These are phyloP conservation scores for Heliconius ismenius DNA, from an alignment of 2,888 invertebrate genomes.

Conservation along the genomic window DNA sequence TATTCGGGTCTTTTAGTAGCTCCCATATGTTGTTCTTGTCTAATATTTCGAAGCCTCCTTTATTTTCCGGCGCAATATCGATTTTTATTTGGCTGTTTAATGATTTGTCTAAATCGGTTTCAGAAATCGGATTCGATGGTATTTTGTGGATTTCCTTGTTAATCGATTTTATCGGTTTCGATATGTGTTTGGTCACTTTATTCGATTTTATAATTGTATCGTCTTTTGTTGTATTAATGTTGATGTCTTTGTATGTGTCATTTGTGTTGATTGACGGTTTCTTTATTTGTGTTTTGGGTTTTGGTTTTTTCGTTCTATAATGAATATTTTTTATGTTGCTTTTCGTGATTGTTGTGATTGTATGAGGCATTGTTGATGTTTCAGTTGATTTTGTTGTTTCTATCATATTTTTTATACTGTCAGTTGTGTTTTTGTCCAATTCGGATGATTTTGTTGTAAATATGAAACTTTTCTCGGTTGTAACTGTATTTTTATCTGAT, in stretches of 20 bases:
- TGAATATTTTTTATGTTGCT: slow-evolving; percentile 71
- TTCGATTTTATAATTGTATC: slow-evolving; percentile 59
- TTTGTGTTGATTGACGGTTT: slow-evolving; percentile 56
- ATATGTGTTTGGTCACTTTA: slow-evolving; percentile 55
- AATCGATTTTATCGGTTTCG: slow-evolving; percentile 71
- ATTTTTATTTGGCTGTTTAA: slow-evolving; percentile 58
- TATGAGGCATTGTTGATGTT: slow-evolving; percentile 54
- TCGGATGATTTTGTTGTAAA: slow-evolving; percentile 9
- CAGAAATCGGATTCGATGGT: slow-evolving; percentile 73
- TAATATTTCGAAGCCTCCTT: slow-evolving; percentile 80
- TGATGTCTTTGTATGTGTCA: slow-evolving; percentile 49
- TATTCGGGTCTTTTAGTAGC: slow-evolving; percentile 76
- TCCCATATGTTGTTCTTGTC: slow-evolving; percentile 84
- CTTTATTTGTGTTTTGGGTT: slow-evolving; percentile 66
- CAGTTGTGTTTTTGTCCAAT: background rate
- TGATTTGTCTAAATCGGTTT: slow-evolving; percentile 67
- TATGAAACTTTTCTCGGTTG: slow-evolving; percentile 8
- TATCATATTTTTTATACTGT: background rate
- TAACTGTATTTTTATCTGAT: background rate
- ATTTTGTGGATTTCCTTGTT: slow-evolving; percentile 80
- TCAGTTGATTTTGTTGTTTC: slow-evolving; percentile 38
- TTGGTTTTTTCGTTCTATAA: slow-evolving; percentile 73
- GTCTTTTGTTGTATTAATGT: slow-evolving; percentile 49
- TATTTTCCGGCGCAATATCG: slow-evolving; percentile 75
- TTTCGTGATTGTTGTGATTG: slow-evolving; percentile 71